phyloP scores from a whole-genome alignment of 2,888 invertebrate genomes.

The Eremobia ochroleuca region DNA sequence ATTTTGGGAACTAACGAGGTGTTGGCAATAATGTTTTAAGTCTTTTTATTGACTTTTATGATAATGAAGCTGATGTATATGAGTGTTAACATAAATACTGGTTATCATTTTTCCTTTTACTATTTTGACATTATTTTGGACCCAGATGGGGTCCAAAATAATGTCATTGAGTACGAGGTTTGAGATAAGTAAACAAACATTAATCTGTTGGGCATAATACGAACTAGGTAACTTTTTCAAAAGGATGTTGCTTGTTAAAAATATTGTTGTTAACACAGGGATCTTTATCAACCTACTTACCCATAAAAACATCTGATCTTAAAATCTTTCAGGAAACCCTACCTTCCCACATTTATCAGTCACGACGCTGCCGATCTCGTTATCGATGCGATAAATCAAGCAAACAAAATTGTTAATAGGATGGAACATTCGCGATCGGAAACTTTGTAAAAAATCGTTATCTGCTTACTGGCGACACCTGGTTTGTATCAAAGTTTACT shows the following conservation, averaged over 20 bases:
- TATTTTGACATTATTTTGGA: slow-evolving; percentile 10
- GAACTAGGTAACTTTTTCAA: background rate
- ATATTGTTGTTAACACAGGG: no score
- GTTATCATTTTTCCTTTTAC: background rate
- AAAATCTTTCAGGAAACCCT: background rate
- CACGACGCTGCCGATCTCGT: slow-evolving; percentile 30
- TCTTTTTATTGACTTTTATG: background rate
- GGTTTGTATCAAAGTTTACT: slow-evolving; percentile 55
- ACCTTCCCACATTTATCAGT: slow-evolving; percentile 21
- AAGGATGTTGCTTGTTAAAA: background rate
- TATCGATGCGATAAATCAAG: slow-evolving; percentile 50
- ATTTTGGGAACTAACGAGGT: slow-evolving; percentile 19
- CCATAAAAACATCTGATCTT: background rate
- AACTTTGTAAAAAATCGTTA: slow-evolving; percentile 64
- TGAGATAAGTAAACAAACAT: background rate
- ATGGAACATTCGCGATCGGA: slow-evolving; percentile 25
- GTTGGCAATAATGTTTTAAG: slow-evolving; percentile 2
- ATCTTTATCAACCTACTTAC: background rate
- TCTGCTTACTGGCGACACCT: slow-evolving; percentile 48
- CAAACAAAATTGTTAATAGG: slow-evolving; percentile 61
- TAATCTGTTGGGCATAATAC: background rate
- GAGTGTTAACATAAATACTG: background rate
- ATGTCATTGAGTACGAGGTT: background rate
- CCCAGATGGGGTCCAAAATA: no score
- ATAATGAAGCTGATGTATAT: background rate